Base-by-base conservation (phyloP, 2,888 invertebrate species). In the Stenurella melanura region DNA sequence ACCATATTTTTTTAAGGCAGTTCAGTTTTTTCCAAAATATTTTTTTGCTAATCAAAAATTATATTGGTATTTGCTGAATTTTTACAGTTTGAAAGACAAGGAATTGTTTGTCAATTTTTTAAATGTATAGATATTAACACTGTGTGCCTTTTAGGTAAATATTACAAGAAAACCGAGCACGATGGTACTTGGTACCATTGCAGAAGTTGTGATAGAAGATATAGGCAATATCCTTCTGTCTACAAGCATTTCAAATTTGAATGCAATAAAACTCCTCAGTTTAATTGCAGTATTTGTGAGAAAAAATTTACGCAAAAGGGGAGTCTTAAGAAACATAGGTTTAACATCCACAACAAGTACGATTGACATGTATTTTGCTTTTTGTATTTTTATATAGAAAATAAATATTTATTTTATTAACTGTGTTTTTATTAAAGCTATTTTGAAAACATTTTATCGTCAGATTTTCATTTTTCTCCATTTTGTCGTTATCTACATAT, bases 221-320 rank as follows among this genome's bases (percentile, higher is more conserved):
- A 95, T 89, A 93, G 93, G 81, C 94, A 94, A 90, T 93, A 94
- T 89, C 94, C 94, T 84, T 94, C 94, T 38, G 92, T 95, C 84
- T 91, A 93, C 85, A 80, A 83, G 42, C 86, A 86, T 75, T 76
- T 82, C 66, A 83, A 82, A 68, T 84, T 87, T 67, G 88, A 89
- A 76, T 90, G 91, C 73, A 92, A 93, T 56, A 87, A 87, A 77
- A 83, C 83, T 18, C 81, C 81, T 12, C 83, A 82, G 54, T 84
- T 84, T 57, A 74, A 79, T 63, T 84, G 84, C 67, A 30, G 57
- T n/a, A 77, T 81, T 42, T 84, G 84, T 56, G 60, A 42, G 9
- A 79, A 81, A 63, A 75, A 76, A 67, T 85, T 83, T 66, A 83
- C 84, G 0, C 84, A 84, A 61, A 85, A 84, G 26, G 79, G 78